Evolutionary conservation across 2,113 vertebrate genomes (phyloP).

Genomic region (Phalacrocorax aristotelis): DNA sequence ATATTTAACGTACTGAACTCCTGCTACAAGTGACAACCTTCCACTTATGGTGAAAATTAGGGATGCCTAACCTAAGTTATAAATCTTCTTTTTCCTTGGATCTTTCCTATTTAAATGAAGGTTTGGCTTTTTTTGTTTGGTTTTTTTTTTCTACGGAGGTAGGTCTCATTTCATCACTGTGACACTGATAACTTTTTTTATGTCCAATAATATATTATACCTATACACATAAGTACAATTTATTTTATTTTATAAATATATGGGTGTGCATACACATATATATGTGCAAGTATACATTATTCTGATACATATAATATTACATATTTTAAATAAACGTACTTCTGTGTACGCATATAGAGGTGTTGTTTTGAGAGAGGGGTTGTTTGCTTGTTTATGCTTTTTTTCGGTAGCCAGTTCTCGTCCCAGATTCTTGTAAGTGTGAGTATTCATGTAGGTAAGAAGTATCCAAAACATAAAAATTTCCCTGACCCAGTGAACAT

Average conservation of each 20-base stretch:
- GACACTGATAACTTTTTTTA: background rate
- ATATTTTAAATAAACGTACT: background rate
- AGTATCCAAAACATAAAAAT: background rate
- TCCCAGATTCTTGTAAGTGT: background rate
- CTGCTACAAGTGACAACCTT: background rate
- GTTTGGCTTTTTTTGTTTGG: background rate
- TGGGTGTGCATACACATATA: background rate
- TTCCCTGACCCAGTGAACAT: no score
- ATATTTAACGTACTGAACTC: background rate
- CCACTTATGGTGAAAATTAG: background rate
- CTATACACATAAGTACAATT: background rate
- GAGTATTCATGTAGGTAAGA: fast-evolving
- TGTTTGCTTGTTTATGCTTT: background rate
- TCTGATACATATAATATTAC: background rate
- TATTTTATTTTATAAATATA: background rate
- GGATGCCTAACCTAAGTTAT: background rate
- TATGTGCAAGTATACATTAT: background rate
- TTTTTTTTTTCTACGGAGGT: background rate
- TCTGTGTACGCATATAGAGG: background rate
- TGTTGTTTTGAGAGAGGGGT: no score
- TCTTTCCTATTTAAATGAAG: background rate
- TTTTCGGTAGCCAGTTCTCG: background rate
- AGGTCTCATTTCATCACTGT: background rate
- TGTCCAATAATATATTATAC: background rate
- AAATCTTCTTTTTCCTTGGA: background rate